A percentile compares a stretch with the other conserved stretches of the same genome.
Conservation (phyloP, 2,888 invertebrate genomes). For the Eupithecia subumbrata region DNA sequence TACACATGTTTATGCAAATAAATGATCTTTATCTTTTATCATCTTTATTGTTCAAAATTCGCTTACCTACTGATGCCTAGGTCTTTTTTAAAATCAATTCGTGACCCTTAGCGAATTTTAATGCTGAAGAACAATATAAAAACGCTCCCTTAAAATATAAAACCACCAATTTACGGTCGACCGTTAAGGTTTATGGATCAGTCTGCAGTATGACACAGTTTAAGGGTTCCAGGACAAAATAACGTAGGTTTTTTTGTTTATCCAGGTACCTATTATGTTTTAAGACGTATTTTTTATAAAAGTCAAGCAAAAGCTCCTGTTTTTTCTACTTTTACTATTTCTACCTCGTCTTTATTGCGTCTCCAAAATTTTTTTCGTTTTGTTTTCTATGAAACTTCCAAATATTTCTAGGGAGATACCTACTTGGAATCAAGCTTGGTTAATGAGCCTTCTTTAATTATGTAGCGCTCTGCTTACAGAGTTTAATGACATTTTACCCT, state of each 20-base stretch:
- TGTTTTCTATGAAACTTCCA: neutral
- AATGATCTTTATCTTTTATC: no score
- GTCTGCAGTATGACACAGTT: slow-evolving; percentile 6
- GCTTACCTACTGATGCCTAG: no score
- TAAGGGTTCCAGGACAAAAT: neutral
- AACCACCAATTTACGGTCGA: slow-evolving; percentile 27
- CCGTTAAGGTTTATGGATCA: slow-evolving; percentile 20
- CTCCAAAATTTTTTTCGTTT: neutral
- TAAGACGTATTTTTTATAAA: neutral
- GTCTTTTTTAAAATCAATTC: neutral
- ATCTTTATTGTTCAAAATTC: no score
- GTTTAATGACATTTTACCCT: slow-evolving; percentile 37
- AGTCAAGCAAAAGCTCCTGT: neutral
- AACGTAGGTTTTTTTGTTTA: neutral
- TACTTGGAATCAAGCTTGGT: neutral
- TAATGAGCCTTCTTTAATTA: slow-evolving; percentile 4
- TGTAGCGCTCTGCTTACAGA: slow-evolving; percentile 8
- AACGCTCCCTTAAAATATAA: slow-evolving; percentile 7
- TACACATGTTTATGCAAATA: no score
- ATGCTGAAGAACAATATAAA: neutral
- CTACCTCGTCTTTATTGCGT: neutral
- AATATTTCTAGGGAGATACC: neutral
- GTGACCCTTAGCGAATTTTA: neutral
- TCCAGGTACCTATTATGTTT: neutral
- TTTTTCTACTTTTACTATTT: neutral